Evolutionary conservation across 1,140 invertebrate species (phyloP).

Genomic region (Macrobrachium nipponense): DNA sequence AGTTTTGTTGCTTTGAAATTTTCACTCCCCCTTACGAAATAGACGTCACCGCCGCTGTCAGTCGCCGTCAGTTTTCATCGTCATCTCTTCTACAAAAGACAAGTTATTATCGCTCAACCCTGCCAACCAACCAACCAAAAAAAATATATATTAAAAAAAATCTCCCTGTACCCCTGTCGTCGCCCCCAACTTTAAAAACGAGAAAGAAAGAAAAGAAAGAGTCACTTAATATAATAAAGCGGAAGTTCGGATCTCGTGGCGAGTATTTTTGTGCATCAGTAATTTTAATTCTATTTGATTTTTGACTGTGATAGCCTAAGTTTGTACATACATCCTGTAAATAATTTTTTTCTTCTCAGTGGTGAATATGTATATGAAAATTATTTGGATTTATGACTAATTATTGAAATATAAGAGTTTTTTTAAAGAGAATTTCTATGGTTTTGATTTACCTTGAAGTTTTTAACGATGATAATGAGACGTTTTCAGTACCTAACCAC

Average conservation of each 20-base stretch:
- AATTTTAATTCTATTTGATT: slow-evolving; percentile 46
- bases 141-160: too few species aligned
- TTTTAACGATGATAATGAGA: slow-evolving; percentile 8
- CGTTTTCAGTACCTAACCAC: background rate
- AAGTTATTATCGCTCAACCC: too few species aligned
- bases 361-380: slow-evolving; percentile 61
- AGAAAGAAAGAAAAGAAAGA: background rate
- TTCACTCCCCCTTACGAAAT: too few species aligned
- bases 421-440: slow-evolving; percentile 48
- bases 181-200: background rate
- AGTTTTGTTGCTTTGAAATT: too few species aligned
- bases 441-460: slow-evolving; percentile 47
- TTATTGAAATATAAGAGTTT: slow-evolving; percentile 61
- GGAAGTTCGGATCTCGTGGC: slow-evolving; percentile 13
- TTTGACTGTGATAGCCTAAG: slow-evolving; percentile 62
- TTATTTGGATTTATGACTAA: slow-evolving; percentile 60
- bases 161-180: background rate
- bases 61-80: too few species aligned
- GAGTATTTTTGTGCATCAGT: slow-evolving; percentile 41
- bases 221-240: slow-evolving; percentile 6
- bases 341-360: slow-evolving; percentile 52
- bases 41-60: too few species aligned
- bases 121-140: too few species aligned
- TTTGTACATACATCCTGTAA: slow-evolving; percentile 61
- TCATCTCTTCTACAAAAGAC: too few species aligned